Evolutionary conservation across 2,888 invertebrate genomes (phyloP), one percentile per base, ranked within the genome.

Genomic region (Drosophila prolongata): DNA sequence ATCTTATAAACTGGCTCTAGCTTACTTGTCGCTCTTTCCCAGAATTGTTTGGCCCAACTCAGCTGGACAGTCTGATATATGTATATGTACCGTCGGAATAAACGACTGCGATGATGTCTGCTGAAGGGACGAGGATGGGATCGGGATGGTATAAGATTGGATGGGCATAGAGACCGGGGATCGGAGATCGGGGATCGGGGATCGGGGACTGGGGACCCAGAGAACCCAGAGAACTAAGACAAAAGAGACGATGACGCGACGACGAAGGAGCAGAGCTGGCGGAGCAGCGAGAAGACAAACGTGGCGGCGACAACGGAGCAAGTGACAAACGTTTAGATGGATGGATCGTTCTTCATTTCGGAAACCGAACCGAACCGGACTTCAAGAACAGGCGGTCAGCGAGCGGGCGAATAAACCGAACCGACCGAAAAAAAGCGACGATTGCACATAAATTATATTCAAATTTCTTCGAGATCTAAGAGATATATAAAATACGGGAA

Each of bases 371-470:
- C 46, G 40, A 40, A 50, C 43, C 57, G 60, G 62, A 47, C 50
- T 50, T 50, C 27, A 37, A 24, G 53, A 42, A 44, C 14, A 37
- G 49, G 30, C 56, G 50, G 81, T 14, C 44, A 44, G 13, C 24
- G 6, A n/a, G 24, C 44, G 13, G 35, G 34, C 81, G 62, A 24
- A 24, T 24, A 83, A 84, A 16, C 42, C 84, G 84, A 85, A 65
- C 77, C 87, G 82, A 86, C 82, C 84, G 84, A 86, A 43, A 65
- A 87, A 81, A 87, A 72, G 79, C 79, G 79, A 76, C 85, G 89
- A 89, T 86, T 88, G 87, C 82, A 89, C 89, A 89, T 89, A 88
- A 89, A 89, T 89, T 89, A 89, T 89, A 89, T 89, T 89, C 76
- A 89, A 89, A 89, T 87, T 89, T 88, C 72, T 62, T 77, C 54